These are phyloP conservation scores for Bombus haemorrhoidalis DNA, from an alignment of 1,140 invertebrate genomes.

Conservation along the genomic window DNA sequence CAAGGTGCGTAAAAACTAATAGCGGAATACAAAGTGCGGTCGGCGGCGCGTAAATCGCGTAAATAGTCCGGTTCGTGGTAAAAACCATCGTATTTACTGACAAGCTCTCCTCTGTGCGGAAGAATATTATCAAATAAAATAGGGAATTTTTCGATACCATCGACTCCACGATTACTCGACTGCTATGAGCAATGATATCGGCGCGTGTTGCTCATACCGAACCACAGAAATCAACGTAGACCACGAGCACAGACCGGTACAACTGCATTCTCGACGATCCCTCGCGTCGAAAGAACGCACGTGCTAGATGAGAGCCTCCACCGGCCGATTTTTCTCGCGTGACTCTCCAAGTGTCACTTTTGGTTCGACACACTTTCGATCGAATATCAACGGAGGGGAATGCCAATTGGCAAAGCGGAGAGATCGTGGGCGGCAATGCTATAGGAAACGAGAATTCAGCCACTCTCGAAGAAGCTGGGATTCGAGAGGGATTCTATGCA, in stretches of 20 bases:
- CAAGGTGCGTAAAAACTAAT: constrained; percentile 31
- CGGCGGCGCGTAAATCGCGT: constrained; percentile 24
- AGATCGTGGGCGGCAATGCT: constrained; percentile 21
- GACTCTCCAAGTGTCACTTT: constrained; percentile 43
- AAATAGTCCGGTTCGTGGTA: constrained; percentile 4
- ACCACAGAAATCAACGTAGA: constrained; percentile 14
- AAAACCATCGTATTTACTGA: background rate
- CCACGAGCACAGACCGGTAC: constrained; percentile 28
- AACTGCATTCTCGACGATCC: constrained; percentile 39
- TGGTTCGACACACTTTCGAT: constrained; percentile 54
- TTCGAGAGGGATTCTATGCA: background rate
- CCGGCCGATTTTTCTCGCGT: constrained; percentile 26
- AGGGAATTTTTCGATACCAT: background rate
- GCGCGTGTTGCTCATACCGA: background rate
- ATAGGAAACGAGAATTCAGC: background rate
- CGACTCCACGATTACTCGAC: constrained; percentile 22
- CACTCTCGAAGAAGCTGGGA: background rate
- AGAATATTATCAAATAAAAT: constrained; percentile 30
- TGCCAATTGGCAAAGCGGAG: background rate
- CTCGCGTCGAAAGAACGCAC: constrained; percentile 29
- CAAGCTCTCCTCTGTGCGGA: too few relatives aligned
- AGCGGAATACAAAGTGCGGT: constrained; percentile 28
- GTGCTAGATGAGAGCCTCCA: constrained; percentile 33
- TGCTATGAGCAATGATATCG: constrained; percentile 22
- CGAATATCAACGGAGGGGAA: constrained; percentile 12